phyloP scores from a whole-genome alignment of 2,888 invertebrate genomes.

The Dione juno region DNA sequence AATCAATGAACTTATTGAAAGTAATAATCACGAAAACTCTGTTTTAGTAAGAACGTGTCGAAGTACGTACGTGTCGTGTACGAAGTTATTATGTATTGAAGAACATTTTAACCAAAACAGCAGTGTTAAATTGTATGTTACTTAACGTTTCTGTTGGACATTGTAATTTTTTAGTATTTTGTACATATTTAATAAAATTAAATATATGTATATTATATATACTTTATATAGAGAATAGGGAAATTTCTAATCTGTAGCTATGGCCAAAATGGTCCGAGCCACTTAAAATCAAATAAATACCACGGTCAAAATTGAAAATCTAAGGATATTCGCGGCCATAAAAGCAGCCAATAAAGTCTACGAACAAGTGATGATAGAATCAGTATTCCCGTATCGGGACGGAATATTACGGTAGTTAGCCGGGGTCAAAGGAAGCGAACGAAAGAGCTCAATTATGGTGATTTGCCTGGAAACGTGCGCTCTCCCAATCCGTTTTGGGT shows the following conservation, averaged over 20 bases:
- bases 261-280: not conserved
- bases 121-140: not conserved
- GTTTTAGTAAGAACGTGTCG: conserved; percentile 55
- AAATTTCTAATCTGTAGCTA: conserved; percentile 6
- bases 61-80: conserved; percentile 55
- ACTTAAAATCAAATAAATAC: conserved; percentile 29
- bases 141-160: not conserved
- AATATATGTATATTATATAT: not conserved
- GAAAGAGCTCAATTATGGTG: conserved; percentile 58
- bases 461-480: conserved; percentile 50
- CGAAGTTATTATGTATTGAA: conserved; percentile 2
- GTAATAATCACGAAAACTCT: conserved; percentile 56
- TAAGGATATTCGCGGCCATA: conserved; percentile 17
- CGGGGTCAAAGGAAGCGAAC: conserved; percentile 65
- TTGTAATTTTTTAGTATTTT: not conserved
- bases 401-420: conserved; percentile 58
- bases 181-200: no score
- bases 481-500: conserved; percentile 39
- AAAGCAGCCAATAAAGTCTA: conserved; percentile 31
- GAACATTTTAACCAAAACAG: not conserved
- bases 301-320: conserved; percentile 16
- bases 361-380: conserved; percentile 36
- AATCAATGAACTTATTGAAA: conserved; percentile 41
- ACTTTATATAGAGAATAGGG: not conserved
- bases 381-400: conserved; percentile 44